Percentiles rank a stretch among this genome's conserved stretches.
Evolutionary conservation across 2,888 invertebrate species (phyloP).

Genomic region (Tanytarsus gracilentus): DNA sequence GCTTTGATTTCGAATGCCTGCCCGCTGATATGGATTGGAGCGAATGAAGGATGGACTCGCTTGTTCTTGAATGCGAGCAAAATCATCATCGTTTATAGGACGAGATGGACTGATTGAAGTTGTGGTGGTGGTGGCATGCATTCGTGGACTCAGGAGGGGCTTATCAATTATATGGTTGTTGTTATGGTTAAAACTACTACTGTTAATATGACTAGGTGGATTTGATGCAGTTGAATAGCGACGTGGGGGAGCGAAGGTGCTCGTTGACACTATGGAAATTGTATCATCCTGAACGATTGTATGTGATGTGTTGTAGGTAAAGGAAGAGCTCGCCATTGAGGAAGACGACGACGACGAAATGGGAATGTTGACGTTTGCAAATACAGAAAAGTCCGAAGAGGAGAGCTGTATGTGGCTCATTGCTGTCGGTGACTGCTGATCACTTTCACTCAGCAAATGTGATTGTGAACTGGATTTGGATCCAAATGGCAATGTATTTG

Average conservation of each 20-base stretch:
- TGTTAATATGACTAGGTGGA: slow-evolving; percentile 29
- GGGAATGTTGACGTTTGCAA: slow-evolving; percentile 37
- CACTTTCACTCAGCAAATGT: slow-evolving; percentile 30
- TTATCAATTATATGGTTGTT: too few relatives aligned
- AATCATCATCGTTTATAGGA: slow-evolving; percentile 28
- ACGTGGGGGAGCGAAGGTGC: slow-evolving; percentile 32
- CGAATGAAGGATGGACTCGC: neutral
- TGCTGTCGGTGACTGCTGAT: slow-evolving; percentile 32
- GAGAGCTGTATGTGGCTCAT: neutral
- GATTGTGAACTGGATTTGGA: slow-evolving; percentile 31
- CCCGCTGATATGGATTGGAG: neutral
- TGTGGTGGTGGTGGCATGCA: too few relatives aligned
- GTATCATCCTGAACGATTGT: slow-evolving; percentile 29
- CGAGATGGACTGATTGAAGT: slow-evolving; percentile 30
- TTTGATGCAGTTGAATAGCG: too few relatives aligned
- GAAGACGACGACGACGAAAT: slow-evolving; percentile 5
- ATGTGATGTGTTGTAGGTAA: slow-evolving; percentile 30
- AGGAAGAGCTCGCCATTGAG: slow-evolving; percentile 29
- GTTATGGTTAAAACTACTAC: slow-evolving; percentile 29
- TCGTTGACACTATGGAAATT: slow-evolving; percentile 29
- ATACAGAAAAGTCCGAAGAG: slow-evolving; percentile 37
- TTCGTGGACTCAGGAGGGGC: slow-evolving; percentile 31
- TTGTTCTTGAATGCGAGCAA: slow-evolving; percentile 31
- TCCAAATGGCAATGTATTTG: slow-evolving; percentile 33
- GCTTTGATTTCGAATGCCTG: neutral